Evolutionary conservation across 2,113 vertebrate genomes (phyloP).

Genomic region (Pseudopipra pipra): DNA sequence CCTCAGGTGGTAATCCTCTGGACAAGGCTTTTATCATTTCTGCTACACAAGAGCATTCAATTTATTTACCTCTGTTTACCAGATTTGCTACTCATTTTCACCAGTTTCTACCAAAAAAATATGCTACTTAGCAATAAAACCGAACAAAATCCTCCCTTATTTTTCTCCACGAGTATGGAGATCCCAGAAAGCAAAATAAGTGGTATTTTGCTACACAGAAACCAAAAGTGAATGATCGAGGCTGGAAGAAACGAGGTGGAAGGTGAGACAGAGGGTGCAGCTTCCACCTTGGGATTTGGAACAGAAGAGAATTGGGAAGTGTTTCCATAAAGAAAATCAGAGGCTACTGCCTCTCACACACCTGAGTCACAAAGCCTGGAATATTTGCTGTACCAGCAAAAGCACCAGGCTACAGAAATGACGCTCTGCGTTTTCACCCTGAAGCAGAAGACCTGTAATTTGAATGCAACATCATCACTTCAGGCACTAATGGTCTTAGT

Average conservation of each 20-base stretch:
- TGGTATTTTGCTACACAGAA: not conserved
- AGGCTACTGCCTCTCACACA: not conserved
- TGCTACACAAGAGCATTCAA: not conserved
- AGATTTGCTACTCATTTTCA: not conserved
- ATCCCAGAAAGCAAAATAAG: not conserved
- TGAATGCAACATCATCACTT: not conserved
- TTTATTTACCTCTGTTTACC: not conserved
- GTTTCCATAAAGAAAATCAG: not conserved
- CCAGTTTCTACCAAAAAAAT: not conserved
- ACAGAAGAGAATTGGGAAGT: not conserved
- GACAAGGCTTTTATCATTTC: not conserved
- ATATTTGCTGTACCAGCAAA: not conserved
- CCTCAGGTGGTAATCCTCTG: not conserved
- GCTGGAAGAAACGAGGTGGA: not conserved
- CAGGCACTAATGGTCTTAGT: not conserved
- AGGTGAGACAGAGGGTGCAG: not conserved
- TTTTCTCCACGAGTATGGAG: not conserved
- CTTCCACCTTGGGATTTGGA: not conserved
- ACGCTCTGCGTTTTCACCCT: not conserved
- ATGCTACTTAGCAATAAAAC: not conserved
- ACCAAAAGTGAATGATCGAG: not conserved
- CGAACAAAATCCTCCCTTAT: not conserved
- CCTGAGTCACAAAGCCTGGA: not conserved
- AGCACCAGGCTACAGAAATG: not conserved
- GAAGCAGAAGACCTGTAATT: not conserved